Conservation (phyloP, 2,797 vertebrate species). For the Eulemur albifrons region DNA sequence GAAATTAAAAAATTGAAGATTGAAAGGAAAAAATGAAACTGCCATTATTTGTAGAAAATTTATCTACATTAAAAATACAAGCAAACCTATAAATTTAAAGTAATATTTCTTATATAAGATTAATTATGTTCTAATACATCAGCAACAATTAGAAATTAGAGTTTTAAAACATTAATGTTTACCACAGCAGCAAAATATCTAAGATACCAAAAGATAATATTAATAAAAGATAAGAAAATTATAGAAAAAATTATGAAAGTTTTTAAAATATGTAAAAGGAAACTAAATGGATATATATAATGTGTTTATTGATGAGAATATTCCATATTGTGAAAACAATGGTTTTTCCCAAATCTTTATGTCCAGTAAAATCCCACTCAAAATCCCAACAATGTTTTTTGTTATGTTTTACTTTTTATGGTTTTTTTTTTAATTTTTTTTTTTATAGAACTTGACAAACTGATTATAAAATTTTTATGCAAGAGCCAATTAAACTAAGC, state of each 20-base stretch:
- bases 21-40: conserved; percentile 11
- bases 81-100: neutral
- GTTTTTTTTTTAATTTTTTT: neutral
- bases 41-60: neutral
- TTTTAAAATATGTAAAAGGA: conserved; percentile 12
- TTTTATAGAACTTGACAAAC: neutral
- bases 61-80: neutral
- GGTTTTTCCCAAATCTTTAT: neutral
- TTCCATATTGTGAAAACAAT: neutral
- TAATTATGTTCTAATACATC: neutral
- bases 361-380: neutral
- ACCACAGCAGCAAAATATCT: neutral
- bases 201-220: neutral
- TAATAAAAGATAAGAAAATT: neutral
- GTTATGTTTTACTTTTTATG: neutral
- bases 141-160: neutral
- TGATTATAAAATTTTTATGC: conserved; percentile 17
- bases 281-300: neutral
- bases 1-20: neutral
- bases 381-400: neutral
- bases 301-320: conserved; percentile 15
- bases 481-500: neutral
- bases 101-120: neutral
- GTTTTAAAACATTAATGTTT: conserved; percentile 17
- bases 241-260: neutral